Evolutionary conservation across 2,888 invertebrate genomes (phyloP).

Genomic region (Rhamnusium bicolor): DNA sequence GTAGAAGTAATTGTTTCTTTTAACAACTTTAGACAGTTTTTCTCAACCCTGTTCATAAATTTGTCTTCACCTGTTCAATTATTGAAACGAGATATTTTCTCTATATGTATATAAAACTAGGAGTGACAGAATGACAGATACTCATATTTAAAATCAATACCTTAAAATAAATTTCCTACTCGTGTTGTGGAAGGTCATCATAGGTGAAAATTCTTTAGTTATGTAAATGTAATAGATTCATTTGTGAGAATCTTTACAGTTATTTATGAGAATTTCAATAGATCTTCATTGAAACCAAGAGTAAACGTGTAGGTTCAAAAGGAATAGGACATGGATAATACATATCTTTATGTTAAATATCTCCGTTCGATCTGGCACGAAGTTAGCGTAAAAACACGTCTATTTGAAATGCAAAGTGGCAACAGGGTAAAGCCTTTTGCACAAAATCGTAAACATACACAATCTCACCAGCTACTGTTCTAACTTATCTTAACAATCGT

Average conservation of each 20-base stretch:
- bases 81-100: too few species aligned
- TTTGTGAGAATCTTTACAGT: slow-evolving; percentile 42
- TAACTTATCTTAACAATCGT: slow-evolving; percentile 66
- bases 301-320: slow-evolving; percentile 59
- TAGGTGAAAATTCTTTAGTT: slow-evolving; percentile 8
- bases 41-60: too few species aligned
- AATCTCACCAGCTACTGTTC: slow-evolving; percentile 63
- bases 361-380: slow-evolving; percentile 68
- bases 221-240: slow-evolving; percentile 41
- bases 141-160: too few species aligned
- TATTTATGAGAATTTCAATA: slow-evolving; percentile 53
- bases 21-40: too few species aligned
- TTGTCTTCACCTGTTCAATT: too few species aligned
- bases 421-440: slow-evolving; percentile 60
- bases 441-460: slow-evolving; percentile 66
- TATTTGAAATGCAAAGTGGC: slow-evolving; percentile 69
- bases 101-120: too few species aligned
- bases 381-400: slow-evolving; percentile 67
- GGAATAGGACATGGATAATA: slow-evolving; percentile 66
- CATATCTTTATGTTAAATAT: slow-evolving; percentile 69
- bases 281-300: slow-evolving; percentile 59
- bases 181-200: slow-evolving; percentile 12
- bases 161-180: not conserved
- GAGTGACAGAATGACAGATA: not conserved
- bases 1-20: too few species aligned